These are phyloP conservation scores for Tigriopus californicus DNA, from an alignment of 2,888 invertebrate species.

Conservation along the genomic window DNA sequence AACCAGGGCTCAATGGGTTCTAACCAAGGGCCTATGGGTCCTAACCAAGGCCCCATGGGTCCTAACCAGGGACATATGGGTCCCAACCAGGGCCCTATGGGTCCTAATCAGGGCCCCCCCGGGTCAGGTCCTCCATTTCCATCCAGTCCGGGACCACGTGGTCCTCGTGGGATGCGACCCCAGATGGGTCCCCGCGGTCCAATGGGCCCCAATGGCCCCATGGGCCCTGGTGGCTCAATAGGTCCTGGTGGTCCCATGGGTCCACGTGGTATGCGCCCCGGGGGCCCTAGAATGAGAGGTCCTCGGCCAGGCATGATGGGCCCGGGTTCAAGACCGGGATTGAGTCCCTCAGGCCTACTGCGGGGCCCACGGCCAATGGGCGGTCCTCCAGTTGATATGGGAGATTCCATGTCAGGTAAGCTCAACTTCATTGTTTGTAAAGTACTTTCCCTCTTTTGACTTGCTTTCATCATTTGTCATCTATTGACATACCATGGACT, in stretches of 20 bases:
- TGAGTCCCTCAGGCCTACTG: not conserved
- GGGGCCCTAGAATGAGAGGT: constrained; percentile 9
- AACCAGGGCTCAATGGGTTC: not conserved
- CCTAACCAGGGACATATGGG: not conserved
- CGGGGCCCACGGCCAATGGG: not conserved
- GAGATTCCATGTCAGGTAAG: too few relatives aligned
- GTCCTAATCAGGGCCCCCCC: not conserved
- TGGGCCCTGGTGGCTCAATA: not conserved
- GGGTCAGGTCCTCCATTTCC: not conserved
- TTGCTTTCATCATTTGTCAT: not conserved
- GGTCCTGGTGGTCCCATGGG: not conserved
- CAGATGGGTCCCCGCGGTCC: constrained; percentile 3
- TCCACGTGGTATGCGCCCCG: constrained; percentile 6
- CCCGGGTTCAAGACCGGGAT: not conserved
- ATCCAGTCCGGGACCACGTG: not conserved
- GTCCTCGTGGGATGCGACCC: not conserved
- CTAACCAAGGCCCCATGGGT: not conserved
- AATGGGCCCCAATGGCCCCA: not conserved
- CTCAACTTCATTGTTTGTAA: too few relatives aligned
- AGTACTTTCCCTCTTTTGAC: not conserved
- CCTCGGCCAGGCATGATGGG: constrained; percentile 10
- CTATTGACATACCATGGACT: not conserved
- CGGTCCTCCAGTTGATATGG: not conserved
- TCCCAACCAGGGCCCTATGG: not conserved
- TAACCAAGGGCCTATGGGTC: not conserved